Base-by-base conservation (phyloP, 2,888 invertebrate genomes). In the Sminthurides aquaticus region DNA sequence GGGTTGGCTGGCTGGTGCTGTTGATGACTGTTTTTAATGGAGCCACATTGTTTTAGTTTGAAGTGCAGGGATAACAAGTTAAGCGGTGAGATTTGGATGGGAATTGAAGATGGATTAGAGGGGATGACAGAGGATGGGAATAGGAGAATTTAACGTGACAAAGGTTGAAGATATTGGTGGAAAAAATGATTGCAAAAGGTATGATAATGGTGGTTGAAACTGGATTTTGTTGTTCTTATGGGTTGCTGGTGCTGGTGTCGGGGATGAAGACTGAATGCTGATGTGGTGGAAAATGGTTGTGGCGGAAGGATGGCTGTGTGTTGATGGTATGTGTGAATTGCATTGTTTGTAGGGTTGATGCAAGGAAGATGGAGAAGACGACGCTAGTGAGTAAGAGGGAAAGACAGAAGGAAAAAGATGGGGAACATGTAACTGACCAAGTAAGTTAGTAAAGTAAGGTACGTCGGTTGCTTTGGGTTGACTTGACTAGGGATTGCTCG, bases 371-470 rank as follows among this genome's bases (percentile, higher is more conserved):
- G 52, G 20, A 52, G 52, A 20, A 52, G 52, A 52, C n/a, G 20
- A 52, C 18, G 18, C 22, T 8, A 52, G 52, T 52, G 20, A 52
- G 15, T n/a, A n/a, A 52, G 15, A 52, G 52, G 5, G 52, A 52
- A 22, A 20, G 5, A 22, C 20, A 52, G 22, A 5, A 52, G 20
- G 52, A 52, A 52, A 5, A 5, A 52, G 18, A 52, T 20, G 52
- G 43, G 8, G 43, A 43, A 43, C 11, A 18, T 43, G 43, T 43
- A 43, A 52, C 52, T 52, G 52, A 52, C 52, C 52, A 52, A 20
- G 52, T 52, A 22, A 8, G 52, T 52, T 52, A 22, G 5, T 20
- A 8, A 52, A 52, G 52, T 52, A 8, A 52, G 52, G 15, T 52
- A 18, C 20, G 20, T 20, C 52, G 20, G 20, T 52, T 8, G 20